Percentiles rank a stretch among this genome's conserved stretches.
Evolutionary conservation across 2,888 invertebrate species (phyloP).

Genomic region (Atrina japonica): DNA sequence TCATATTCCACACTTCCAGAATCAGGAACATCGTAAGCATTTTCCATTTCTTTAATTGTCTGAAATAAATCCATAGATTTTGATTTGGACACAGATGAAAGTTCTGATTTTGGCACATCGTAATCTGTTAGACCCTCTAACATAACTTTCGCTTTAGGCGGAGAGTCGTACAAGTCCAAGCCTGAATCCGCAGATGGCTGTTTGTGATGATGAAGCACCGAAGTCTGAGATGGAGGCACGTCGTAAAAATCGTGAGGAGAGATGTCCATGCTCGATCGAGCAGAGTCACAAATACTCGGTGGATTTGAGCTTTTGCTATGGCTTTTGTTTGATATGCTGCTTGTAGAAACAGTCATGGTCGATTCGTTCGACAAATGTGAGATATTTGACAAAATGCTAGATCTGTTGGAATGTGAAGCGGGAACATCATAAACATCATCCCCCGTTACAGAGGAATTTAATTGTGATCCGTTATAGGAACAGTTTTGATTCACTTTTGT

Average conservation of each 20-base stretch:
- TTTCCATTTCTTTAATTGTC: constrained; percentile 39
- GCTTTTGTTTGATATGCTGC: constrained; percentile 78
- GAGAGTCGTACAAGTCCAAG: constrained; percentile 85
- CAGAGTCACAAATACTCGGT: constrained; percentile 84
- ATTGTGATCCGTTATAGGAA: constrained; percentile 20
- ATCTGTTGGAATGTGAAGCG: constrained; percentile 71
- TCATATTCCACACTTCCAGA: constrained; percentile 64
- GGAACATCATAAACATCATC: constrained; percentile 59
- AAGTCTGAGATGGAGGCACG: constrained; percentile 66
- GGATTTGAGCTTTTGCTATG: constrained; percentile 83
- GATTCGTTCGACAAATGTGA: constrained; percentile 75
- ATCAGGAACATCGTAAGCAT: constrained; percentile 56
- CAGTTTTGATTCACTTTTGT: constrained; percentile 48
- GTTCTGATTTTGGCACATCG: constrained; percentile 68
- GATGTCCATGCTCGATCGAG: constrained; percentile 82
- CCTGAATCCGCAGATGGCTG: constrained; percentile 74
- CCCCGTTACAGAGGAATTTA: constrained; percentile 59
- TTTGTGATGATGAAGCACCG: constrained; percentile 56
- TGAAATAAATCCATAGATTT: not conserved
- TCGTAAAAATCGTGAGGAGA: constrained; percentile 74
- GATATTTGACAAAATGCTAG: constrained; percentile 78
- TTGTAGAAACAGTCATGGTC: constrained; percentile 73
- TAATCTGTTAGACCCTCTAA: constrained; percentile 67
- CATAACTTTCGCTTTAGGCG: constrained; percentile 78
- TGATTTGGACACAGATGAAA: not conserved